Conservation (phyloP, 1,140 invertebrate species). For the fruit fly (Drosophila melanogaster) region DNA sequence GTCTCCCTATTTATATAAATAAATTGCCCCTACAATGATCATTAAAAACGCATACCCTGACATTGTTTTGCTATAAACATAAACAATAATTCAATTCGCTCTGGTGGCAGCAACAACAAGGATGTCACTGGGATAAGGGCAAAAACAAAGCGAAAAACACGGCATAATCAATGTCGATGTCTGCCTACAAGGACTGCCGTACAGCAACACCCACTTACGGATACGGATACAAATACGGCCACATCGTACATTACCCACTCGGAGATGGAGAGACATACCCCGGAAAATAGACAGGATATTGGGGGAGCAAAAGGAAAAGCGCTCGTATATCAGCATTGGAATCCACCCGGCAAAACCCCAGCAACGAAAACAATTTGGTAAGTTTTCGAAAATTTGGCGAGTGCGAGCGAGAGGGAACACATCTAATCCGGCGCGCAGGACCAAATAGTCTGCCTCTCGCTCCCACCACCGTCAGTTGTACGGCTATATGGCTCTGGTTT, state of each 20-base stretch:
- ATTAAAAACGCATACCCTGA: constrained; percentile 70
- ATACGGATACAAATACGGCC: constrained; percentile 27
- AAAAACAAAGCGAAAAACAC: constrained; percentile 63
- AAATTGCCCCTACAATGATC: constrained; percentile 57
- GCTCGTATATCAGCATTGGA: constrained; percentile 81
- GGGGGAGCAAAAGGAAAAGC: constrained; percentile 18
- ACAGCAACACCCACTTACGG: constrained; percentile 20
- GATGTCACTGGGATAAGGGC: constrained; percentile 12
- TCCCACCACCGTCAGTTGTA: constrained; percentile 3
- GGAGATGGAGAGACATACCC: constrained; percentile 60
- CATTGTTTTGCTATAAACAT: constrained; percentile 80
- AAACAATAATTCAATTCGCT: constrained; percentile 81
- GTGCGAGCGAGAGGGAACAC: constrained; percentile 12
- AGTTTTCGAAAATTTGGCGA: constrained; percentile 79
- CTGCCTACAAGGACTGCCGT: constrained; percentile 41
- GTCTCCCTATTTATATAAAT: constrained; percentile 33
- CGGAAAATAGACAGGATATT: constrained; percentile 43
- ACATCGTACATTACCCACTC: constrained; percentile 52
- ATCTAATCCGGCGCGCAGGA: constrained; percentile 51
- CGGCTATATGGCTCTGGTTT: constrained; percentile 11
- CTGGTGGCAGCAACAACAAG: constrained; percentile 27
- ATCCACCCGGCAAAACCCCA: constrained; percentile 79
- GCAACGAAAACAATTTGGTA: constrained; percentile 82
- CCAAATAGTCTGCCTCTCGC: constrained; percentile 43
- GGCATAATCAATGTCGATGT: constrained; percentile 79